phyloP scores from a whole-genome alignment of 2,888 invertebrate genomes.

The Cheiracanthium punctorium region DNA sequence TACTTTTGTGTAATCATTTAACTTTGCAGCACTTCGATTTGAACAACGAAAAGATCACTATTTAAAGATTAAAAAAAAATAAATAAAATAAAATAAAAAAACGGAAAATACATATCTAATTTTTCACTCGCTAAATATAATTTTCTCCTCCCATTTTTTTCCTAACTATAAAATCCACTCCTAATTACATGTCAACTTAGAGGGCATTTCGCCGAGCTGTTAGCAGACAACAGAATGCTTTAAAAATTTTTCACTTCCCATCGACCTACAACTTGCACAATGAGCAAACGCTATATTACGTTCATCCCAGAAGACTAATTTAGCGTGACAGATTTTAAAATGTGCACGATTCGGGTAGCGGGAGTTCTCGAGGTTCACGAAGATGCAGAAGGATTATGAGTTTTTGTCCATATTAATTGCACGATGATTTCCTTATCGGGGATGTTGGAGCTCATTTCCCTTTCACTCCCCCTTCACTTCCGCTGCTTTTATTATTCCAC shows the following conservation, averaged over 20 bases:
- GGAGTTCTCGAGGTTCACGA: background rate
- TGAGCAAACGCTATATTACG: background rate
- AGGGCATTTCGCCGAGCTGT: background rate
- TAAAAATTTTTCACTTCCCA: background rate
- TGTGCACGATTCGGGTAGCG: background rate
- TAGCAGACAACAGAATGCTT: background rate
- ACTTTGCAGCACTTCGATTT: no score
- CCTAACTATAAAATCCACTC: no score
- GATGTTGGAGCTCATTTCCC: background rate
- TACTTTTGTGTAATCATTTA: no score
- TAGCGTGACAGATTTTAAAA: background rate
- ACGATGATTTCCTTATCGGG: slow-evolving; percentile 17
- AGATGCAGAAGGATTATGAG: background rate
- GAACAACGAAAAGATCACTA: no score
- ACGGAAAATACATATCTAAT: no score
- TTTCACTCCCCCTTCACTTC: slow-evolving; percentile 23
- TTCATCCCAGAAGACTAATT: background rate
- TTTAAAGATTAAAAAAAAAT: no score
- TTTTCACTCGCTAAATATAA: no score
- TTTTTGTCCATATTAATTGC: slow-evolving; percentile 26
- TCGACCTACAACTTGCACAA: background rate
- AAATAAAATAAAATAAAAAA: no score
- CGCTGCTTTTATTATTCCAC: slow-evolving; percentile 1
- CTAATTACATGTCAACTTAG: background rate
- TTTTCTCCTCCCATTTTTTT: no score